These are phyloP conservation scores for Myrmophylax atrothorax DNA, from an alignment of 2,113 vertebrate species.

Conservation along the genomic window DNA sequence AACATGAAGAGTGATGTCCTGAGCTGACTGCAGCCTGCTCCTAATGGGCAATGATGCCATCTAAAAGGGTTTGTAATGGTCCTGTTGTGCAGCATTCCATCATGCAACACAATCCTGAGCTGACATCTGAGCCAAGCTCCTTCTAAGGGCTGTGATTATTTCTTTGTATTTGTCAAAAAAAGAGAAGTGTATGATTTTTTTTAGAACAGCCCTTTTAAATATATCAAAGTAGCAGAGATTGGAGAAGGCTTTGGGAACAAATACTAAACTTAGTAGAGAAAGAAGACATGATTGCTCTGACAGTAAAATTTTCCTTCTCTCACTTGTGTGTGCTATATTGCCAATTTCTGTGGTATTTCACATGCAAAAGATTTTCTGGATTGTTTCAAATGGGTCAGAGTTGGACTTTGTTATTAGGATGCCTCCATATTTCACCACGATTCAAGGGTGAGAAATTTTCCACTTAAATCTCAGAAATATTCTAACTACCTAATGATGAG, in stretches of 20 bases:
- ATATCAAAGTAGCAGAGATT: neutral
- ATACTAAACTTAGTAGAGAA: neutral
- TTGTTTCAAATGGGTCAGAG: neutral
- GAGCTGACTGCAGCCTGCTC: neutral
- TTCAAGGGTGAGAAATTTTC: neutral
- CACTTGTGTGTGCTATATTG: accelerated
- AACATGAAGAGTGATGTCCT: neutral
- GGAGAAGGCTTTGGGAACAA: neutral
- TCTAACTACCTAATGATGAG: accelerated
- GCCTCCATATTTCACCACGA: neutral
- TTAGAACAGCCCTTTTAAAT: neutral
- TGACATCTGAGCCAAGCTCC: neutral
- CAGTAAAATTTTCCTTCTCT: neutral
- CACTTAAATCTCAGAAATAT: neutral
- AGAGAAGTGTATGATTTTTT: neutral
- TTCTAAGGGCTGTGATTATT: neutral
- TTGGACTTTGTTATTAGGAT: neutral
- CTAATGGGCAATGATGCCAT: neutral
- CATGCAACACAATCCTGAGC: neutral
- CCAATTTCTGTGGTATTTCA: neutral
- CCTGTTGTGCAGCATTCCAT: neutral
- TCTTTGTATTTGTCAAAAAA: neutral
- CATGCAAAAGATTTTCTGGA: neutral
- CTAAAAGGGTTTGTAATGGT: neutral
- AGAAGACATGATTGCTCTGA: neutral